Base-by-base conservation (phyloP, 92 coral and sea anemone genomes). In the Palythoa caribaeorum region DNA sequence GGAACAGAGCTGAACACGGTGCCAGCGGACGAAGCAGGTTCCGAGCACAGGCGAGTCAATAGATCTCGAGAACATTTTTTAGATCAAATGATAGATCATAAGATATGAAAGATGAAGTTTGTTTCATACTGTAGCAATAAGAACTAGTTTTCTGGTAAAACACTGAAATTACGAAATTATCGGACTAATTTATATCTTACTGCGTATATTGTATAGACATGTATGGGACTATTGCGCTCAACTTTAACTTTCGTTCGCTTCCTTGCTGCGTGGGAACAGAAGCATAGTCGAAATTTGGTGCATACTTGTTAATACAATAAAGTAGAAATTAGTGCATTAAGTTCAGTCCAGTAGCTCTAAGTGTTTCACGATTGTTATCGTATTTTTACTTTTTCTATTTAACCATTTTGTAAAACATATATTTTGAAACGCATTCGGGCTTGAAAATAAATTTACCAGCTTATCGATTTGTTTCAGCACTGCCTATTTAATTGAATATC, bases 1-100 rank as follows among this genome's bases (percentile, higher is more conserved):
- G 86, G 86, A 5, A 81, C 86, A 7, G 74, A 81, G 12, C 86
- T 81, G 44, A 66, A 65, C 44, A 81, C 86, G 2, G 76, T 81
- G 6, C 60, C 86, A 12, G 86, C 86, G 5, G 53, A 81, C 76
- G 86, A 81, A 20, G 86, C 86, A 1, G 44, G 73, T 4, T 2
- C 57, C 51, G 86, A 81, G 2, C 73, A 65, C 75, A 81, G 86
- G 86, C 71, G 11, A 60, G 86, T 81, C 69, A 8, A 35, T 11
- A 77, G 40, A 54, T 77, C 47, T 55, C 5, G 48, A 36, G 69
- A 38, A 21, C 83, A 55, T 57, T 77, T 38, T 44, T 73, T 16
- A 40, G 78, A 77, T 77, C 68, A 77, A 55, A 53, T 19, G 83
- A 52, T 76, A 21, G 19, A 76, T 2, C 37, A 79, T 17, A 4